phyloP scores from a whole-genome alignment of 2,113 vertebrate species.

The human (Homo sapiens) region GRCh38 chr7:70884501-70885000 shows the following conservation, averaged over 20 bases:
- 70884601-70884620: neutral
- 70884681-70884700: neutral
- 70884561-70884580: neutral
- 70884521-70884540: neutral
- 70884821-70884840: neutral
- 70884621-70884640: neutral
- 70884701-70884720: neutral
- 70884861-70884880: neutral
- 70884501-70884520: neutral
- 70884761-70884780: neutral
- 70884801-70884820: neutral
- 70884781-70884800: neutral
- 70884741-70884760: neutral
- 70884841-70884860: neutral
- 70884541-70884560: neutral
- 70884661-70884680: neutral
- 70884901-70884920: neutral
- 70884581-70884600: neutral
- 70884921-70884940: too few species aligned
- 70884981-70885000: too few species aligned
- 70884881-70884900: neutral
- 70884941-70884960: neutral
- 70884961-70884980: neutral
- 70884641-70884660: neutral
- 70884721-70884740: neutral